Conservation (phyloP, 2,113 vertebrate species). For the Phalacrocorax aristotelis region DNA sequence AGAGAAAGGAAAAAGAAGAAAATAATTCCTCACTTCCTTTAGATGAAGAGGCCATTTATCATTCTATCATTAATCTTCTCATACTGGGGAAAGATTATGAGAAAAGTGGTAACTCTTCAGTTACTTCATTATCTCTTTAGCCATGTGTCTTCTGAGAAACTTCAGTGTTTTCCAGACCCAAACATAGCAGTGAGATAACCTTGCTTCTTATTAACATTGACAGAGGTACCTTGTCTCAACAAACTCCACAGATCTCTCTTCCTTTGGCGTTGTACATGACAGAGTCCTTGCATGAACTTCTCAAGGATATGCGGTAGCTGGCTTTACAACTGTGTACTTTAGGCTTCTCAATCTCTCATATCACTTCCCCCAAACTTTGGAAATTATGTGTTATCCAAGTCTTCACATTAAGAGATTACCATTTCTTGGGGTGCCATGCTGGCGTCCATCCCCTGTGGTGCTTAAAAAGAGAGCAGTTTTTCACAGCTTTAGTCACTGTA, state of each 20-base stretch:
- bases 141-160: constrained; percentile 15
- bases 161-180: constrained; percentile 35
- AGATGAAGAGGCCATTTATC: not conserved
- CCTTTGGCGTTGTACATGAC: constrained; percentile 44
- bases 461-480: not conserved
- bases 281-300: constrained; percentile 46
- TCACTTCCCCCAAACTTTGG: not conserved
- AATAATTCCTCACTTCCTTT: not conserved
- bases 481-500: not conserved
- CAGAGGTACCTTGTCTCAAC: constrained; percentile 44
- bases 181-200: constrained; percentile 34
- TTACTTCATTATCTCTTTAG: constrained; percentile 45
- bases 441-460: not conserved
- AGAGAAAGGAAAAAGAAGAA: not conserved
- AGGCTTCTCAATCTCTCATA: constrained; percentile 34
- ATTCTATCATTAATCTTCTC: constrained; percentile 8
- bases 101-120: not conserved
- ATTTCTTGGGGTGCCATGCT: constrained; percentile 1
- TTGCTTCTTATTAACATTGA: constrained; percentile 10
- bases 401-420: constrained; percentile 13
- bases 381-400: constrained; percentile 1
- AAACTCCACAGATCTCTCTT: constrained; percentile 35
- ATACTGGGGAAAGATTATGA: not conserved
- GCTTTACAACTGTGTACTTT: constrained; percentile 18
- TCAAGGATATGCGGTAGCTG: constrained; percentile 40